Evolutionary conservation across 2,113 vertebrate species (phyloP).

Genomic region (Empidonax traillii): DNA sequence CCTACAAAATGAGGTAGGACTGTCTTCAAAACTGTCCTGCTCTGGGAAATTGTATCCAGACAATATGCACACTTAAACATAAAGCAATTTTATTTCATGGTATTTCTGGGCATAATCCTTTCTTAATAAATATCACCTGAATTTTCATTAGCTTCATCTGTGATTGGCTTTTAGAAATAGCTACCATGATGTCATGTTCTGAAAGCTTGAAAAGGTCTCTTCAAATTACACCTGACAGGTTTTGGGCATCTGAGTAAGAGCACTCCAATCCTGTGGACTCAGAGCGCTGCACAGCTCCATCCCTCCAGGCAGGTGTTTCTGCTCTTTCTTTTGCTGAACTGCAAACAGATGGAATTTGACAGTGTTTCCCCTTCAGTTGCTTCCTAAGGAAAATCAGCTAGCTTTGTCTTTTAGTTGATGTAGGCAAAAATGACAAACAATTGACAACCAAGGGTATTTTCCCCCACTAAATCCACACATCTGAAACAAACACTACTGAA

Average conservation of each 20-base stretch:
- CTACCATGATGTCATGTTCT: not conserved
- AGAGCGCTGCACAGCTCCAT: not conserved
- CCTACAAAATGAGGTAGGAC: not conserved
- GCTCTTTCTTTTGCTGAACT: constrained; percentile 29
- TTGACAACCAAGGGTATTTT: constrained; percentile 29
- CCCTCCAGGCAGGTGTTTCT: constrained; percentile 59
- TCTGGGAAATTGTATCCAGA: not conserved
- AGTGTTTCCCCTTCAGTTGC: constrained; percentile 29
- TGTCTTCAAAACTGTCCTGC: not conserved
- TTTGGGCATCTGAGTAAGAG: constrained; percentile 14
- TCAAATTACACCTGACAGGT: constrained; percentile 46
- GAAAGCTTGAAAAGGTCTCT: constrained; percentile 59
- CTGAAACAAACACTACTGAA: not conserved
- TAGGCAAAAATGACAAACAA: constrained; percentile 39
- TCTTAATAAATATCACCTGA: not conserved
- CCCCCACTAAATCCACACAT: not conserved
- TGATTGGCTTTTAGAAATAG: not conserved
- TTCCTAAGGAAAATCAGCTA: constrained; percentile 47
- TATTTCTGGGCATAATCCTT: not conserved
- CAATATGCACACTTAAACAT: not conserved
- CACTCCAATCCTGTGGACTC: not conserved
- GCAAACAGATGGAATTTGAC: constrained; percentile 41
- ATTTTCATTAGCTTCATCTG: not conserved
- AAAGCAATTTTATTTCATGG: not conserved
- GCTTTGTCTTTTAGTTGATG: constrained; percentile 20